These are phyloP conservation scores for Podotricha telesiphe DNA, from an alignment of 2,888 invertebrate species.

Conservation along the genomic window DNA sequence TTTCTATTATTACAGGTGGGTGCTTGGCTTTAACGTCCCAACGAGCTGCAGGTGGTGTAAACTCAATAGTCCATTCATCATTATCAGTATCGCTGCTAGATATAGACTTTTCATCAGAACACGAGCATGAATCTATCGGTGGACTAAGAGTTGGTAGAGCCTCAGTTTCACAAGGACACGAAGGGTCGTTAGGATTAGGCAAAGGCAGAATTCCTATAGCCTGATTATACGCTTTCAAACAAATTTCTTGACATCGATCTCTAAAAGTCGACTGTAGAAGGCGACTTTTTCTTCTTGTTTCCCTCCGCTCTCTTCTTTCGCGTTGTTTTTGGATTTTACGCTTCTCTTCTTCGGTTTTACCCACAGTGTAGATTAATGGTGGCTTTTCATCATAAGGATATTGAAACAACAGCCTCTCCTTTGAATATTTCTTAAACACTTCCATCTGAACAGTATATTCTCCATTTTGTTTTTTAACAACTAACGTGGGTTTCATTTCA, in stretches of 20 bases:
- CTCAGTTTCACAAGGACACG: conserved; percentile 68
- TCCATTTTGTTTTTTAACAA: conserved; percentile 69
- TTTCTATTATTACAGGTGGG: conserved; percentile 54
- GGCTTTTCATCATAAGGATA: conserved; percentile 77
- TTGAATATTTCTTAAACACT: conserved; percentile 76
- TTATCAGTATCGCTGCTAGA: conserved; percentile 73
- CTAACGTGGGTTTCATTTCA: conserved; percentile 70
- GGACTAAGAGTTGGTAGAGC: conserved; percentile 51
- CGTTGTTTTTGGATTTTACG: conserved; percentile 63
- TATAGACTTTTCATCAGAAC: conserved; percentile 67
- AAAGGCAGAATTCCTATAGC: conserved; percentile 72
- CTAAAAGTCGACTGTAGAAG: conserved; percentile 73
- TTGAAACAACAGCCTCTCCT: conserved; percentile 69
- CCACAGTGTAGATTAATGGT: conserved; percentile 70
- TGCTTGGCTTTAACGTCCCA: conserved; percentile 72
- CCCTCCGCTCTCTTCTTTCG: conserved; percentile 71
- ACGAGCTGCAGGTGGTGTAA: conserved; percentile 70
- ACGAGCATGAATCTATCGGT: conserved; percentile 73
- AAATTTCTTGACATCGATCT: conserved; percentile 77
- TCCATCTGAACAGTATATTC: conserved; percentile 77
- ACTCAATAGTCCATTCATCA: conserved; percentile 76
- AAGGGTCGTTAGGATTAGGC: conserved; percentile 68
- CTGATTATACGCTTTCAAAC: conserved; percentile 77
- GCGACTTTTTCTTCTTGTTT: conserved; percentile 70
- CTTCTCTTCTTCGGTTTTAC: conserved; percentile 72